phyloP scores from a whole-genome alignment of 2,888 invertebrate genomes.

The Ceriagrion tenellum region DNA sequence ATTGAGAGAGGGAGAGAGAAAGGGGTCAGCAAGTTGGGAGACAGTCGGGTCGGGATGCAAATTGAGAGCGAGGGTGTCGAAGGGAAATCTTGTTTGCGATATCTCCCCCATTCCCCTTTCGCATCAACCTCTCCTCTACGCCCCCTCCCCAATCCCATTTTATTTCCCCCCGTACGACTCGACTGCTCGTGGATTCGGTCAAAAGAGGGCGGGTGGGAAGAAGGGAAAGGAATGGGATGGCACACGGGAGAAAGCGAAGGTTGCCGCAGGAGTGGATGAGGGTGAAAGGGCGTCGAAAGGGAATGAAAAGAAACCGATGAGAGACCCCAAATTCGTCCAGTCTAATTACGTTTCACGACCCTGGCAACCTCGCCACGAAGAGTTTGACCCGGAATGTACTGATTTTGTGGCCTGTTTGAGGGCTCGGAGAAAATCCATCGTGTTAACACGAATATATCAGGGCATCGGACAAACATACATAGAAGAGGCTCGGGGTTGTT shows the following conservation, averaged over 20 bases:
- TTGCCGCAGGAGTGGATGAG: not conserved
- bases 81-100: conserved; percentile 26
- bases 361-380: not conserved
- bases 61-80: conserved; percentile 7
- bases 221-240: not conserved
- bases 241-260: not conserved
- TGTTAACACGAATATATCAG: not conserved
- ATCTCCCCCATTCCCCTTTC: not conserved
- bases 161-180: too few species aligned
- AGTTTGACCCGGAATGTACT: not conserved
- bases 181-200: not conserved
- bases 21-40: not conserved
- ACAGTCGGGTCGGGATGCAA: not conserved
- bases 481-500: too few species aligned
- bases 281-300: not conserved
- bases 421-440: not conserved
- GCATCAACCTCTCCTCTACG: not conserved
- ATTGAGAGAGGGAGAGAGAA: not conserved
- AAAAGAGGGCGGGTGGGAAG: not conserved
- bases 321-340: not conserved
- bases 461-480: too few species aligned
- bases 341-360: conserved; percentile 14
- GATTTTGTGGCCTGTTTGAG: conserved; percentile 17
- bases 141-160: not conserved
- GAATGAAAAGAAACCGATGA: conserved; percentile 33